Conservation (phyloP, 2,888 invertebrate genomes). For the Mycogona germanica region DNA sequence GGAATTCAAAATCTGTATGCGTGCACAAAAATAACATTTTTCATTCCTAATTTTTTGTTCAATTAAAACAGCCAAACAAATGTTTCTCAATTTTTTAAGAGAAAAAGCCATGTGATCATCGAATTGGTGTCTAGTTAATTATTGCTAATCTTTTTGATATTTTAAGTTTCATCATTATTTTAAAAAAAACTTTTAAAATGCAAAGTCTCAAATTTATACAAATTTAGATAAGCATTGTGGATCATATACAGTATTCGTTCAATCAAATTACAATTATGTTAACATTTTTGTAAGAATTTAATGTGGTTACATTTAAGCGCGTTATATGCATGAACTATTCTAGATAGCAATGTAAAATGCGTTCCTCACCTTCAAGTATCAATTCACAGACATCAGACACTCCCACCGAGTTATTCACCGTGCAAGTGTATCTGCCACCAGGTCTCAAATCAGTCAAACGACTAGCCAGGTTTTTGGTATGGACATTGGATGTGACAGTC, state of each 20-base stretch:
- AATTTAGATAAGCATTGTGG: not conserved
- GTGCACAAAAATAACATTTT: too few relatives aligned
- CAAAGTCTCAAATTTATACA: too few relatives aligned
- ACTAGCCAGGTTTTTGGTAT: conserved; percentile 42
- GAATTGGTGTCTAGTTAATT: too few relatives aligned
- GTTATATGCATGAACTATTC: too few relatives aligned
- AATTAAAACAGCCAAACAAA: too few relatives aligned
- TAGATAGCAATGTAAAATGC: conserved; percentile 23
- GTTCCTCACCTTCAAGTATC: conserved; percentile 43
- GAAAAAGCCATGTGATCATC: not conserved
- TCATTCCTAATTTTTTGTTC: too few relatives aligned
- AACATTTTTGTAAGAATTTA: too few relatives aligned
- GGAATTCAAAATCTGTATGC: too few relatives aligned
- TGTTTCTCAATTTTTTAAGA: not conserved
- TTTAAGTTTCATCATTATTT: not conserved
- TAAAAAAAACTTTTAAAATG: not conserved
- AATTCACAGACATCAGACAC: conserved; percentile 42
- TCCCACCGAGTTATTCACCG: conserved; percentile 73
- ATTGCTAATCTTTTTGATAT: too few relatives aligned
- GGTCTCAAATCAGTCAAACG: conserved; percentile 51
- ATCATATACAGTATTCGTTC: too few relatives aligned
- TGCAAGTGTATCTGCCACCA: conserved; percentile 66
- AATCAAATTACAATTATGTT: too few relatives aligned
- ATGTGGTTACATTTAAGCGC: not conserved
- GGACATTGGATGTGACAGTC: conserved; percentile 58